These are phyloP conservation scores for Alaudala cheleensis DNA, from an alignment of 2,113 vertebrate genomes.

Conservation along the genomic window DNA sequence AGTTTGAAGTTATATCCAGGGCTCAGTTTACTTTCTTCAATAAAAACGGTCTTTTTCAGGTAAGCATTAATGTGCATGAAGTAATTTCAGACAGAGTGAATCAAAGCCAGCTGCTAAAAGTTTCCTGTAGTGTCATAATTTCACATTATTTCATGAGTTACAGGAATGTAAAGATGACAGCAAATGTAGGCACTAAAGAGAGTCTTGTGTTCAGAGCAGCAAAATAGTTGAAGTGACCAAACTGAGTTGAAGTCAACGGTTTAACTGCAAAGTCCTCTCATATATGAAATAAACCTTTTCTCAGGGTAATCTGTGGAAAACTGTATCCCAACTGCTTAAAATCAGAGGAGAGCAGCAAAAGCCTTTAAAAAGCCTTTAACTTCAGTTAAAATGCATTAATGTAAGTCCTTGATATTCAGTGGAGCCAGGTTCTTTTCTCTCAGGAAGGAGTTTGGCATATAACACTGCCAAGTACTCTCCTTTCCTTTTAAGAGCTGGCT, in stretches of 20 bases:
- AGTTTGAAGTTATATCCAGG: slow-evolving; percentile 78
- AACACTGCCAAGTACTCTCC: not conserved
- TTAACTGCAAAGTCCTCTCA: not conserved
- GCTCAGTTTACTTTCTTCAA: slow-evolving; percentile 96
- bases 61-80: slow-evolving; percentile 34
- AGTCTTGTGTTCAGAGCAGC: not conserved
- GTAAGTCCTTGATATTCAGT: not conserved
- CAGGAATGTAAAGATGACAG: not conserved
- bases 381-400: not conserved
- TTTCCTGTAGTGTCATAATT: not conserved
- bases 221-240: not conserved
- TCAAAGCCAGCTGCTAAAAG: not conserved
- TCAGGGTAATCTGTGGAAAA: not conserved
- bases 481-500: not conserved
- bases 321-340: not conserved
- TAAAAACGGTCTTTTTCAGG: slow-evolving; percentile 91
- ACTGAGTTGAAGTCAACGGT: not conserved
- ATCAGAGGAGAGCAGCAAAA: not conserved
- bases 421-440: not conserved
- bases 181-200: not conserved
- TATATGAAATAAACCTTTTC: not conserved
- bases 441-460: not conserved
- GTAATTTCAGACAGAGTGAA: not conserved
- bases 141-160: not conserved
- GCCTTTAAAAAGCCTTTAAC: not conserved